A percentile compares a stretch with the other conserved stretches of the same genome.
Conservation (phyloP, 2,888 invertebrate species). For the Cotesia congregata region DNA sequence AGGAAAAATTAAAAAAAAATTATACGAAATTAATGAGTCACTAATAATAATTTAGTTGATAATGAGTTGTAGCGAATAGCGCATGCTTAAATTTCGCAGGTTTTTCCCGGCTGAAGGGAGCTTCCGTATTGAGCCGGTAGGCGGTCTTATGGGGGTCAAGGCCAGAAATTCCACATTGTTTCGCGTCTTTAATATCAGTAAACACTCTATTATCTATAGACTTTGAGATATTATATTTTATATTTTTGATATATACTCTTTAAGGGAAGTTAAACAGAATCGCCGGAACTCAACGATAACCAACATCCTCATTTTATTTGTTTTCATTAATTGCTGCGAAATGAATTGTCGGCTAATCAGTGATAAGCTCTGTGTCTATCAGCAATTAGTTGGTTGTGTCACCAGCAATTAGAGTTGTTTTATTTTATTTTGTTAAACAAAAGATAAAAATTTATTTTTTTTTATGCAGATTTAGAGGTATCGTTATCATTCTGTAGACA, state of each 20-base stretch:
- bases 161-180: slow-evolving; percentile 44
- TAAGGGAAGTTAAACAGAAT: no score
- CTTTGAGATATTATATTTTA: background rate
- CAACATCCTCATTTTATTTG: background rate
- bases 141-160: slow-evolving; percentile 50
- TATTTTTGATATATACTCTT: no score
- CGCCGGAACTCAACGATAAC: no score
- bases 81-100: slow-evolving; percentile 52
- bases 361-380: no score
- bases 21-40: background rate
- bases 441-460: background rate
- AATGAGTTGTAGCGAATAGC: slow-evolving; percentile 35
- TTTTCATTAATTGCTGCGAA: background rate
- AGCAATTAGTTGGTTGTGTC: no score
- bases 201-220: background rate
- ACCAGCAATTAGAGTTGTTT: no score
- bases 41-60: background rate
- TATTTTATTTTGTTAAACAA: no score
- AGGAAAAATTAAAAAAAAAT: no score
- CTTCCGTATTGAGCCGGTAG: slow-evolving; percentile 48
- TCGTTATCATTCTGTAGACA: background rate
- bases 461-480: background rate
- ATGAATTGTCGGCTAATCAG: no score
- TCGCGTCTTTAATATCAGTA: slow-evolving; percentile 32
- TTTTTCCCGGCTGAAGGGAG: slow-evolving; percentile 46